Percentiles rank a stretch among this genome's conserved stretches.
These are phyloP conservation scores for Dolichoris vasculosae DNA, from an alignment of 1,140 invertebrate genomes.

Conservation along the genomic window DNA sequence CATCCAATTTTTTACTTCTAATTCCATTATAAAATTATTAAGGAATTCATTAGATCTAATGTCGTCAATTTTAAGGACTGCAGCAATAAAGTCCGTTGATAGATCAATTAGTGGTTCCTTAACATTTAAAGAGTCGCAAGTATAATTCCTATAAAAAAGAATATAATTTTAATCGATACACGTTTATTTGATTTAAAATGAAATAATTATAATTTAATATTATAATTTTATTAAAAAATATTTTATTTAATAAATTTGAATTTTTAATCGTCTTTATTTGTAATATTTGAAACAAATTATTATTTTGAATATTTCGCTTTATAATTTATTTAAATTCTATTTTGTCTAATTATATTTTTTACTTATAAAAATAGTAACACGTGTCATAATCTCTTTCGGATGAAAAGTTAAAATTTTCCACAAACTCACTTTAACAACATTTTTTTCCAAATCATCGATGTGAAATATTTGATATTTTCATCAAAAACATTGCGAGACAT, in stretches of 20 bases:
- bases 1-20: constrained; percentile 65
- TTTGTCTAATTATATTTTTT: not conserved
- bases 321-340: not conserved
- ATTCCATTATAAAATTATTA: constrained; percentile 59
- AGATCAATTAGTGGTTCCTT: constrained; percentile 67
- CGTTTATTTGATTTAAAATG: not conserved
- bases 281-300: not conserved
- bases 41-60: constrained; percentile 55
- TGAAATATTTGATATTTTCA: constrained; percentile 49
- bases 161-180: constrained; percentile 1
- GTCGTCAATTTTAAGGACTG: constrained; percentile 62
- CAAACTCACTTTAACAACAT: constrained; percentile 42
- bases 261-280: not conserved
- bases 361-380: too few species aligned
- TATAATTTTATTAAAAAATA: not conserved
- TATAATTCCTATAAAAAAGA: constrained; percentile 59
- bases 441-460: constrained; percentile 47
- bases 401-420: not conserved
- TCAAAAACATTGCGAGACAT: constrained; percentile 28
- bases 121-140: constrained; percentile 46
- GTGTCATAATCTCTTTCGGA: not conserved
- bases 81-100: constrained; percentile 69
- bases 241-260: not conserved
- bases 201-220: not conserved
- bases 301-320: not conserved